phyloP scores from a whole-genome alignment of 2,797 vertebrate genomes.

The Melanotaenia nigrans region DNA sequence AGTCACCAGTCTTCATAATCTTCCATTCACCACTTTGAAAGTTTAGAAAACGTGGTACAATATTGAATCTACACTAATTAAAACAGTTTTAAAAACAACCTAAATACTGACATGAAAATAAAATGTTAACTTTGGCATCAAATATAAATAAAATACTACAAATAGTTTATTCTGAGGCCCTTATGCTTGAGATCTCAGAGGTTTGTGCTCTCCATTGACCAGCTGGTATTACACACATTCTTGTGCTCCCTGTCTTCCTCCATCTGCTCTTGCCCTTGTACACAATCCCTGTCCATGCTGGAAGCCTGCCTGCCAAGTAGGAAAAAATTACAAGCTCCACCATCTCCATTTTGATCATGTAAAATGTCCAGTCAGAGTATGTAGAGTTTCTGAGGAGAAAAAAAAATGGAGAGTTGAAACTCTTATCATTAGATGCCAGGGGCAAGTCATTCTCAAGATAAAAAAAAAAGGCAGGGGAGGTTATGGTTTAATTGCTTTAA shows the following conservation, averaged over 20 bases:
- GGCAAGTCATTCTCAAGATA: conserved; percentile 20
- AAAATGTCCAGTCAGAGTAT: conserved; percentile 24
- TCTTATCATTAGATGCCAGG: neutral
- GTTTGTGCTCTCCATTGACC: conserved; percentile 17
- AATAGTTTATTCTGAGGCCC: conserved; percentile 2
- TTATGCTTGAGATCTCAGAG: conserved; percentile 12
- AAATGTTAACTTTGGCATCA: neutral
- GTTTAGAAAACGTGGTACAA: neutral
- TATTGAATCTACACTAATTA: neutral
- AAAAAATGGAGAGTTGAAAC: conserved; percentile 10
- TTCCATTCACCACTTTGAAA: neutral
- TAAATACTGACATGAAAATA: neutral
- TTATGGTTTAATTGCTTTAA: conserved; percentile 11
- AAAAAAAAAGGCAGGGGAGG: neutral
- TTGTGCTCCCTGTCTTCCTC: conserved; percentile 39
- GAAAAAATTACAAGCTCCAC: conserved; percentile 17
- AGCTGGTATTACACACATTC: conserved; percentile 43
- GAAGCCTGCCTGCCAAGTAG: conserved; percentile 33
- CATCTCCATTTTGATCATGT: conserved; percentile 14
- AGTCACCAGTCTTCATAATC: neutral
- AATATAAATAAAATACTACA: neutral
- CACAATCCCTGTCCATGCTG: conserved; percentile 24
- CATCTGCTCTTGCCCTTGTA: conserved; percentile 49
- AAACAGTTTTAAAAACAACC: neutral
- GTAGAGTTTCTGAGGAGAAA: conserved; percentile 6